Conservation (phyloP, 2,113 vertebrate genomes). For the Eptesicus fuscus region DNA sequence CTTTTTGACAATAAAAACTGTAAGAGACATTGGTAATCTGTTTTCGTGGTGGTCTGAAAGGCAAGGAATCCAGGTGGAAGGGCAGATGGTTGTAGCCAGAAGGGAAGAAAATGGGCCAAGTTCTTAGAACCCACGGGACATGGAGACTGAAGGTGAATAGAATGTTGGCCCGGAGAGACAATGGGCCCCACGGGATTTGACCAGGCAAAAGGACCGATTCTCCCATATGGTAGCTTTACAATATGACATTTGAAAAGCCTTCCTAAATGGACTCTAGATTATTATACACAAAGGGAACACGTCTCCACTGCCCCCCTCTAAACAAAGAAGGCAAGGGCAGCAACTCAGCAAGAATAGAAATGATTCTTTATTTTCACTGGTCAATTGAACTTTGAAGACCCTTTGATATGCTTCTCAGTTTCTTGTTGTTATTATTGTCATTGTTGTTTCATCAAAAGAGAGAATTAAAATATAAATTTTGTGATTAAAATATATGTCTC, state of each 20-base stretch:
- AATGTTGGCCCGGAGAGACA: slow-evolving; percentile 9
- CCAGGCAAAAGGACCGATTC: background rate
- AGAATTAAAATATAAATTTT: background rate
- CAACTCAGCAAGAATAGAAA: background rate
- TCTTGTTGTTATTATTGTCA: background rate
- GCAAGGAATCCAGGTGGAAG: slow-evolving; percentile 37
- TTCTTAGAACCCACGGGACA: slow-evolving; percentile 12
- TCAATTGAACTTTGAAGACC: background rate
- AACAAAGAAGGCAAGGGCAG: background rate
- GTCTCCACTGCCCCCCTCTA: rapidly evolving
- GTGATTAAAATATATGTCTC: background rate
- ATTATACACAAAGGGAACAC: background rate
- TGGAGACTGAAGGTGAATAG: slow-evolving; percentile 31
- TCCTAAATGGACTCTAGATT: background rate
- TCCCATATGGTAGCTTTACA: background rate
- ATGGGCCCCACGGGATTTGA: background rate
- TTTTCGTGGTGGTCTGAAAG: background rate
- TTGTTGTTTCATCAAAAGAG: background rate
- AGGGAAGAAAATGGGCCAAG: slow-evolving; percentile 44
- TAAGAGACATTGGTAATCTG: background rate
- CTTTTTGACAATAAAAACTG: background rate
- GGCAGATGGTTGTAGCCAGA: slow-evolving; percentile 57
- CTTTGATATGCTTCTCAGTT: background rate
- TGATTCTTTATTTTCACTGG: background rate
- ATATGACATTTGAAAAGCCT: background rate